phyloP scores from a whole-genome alignment of 2,888 invertebrate genomes.

The Celastrina argiolus region DNA sequence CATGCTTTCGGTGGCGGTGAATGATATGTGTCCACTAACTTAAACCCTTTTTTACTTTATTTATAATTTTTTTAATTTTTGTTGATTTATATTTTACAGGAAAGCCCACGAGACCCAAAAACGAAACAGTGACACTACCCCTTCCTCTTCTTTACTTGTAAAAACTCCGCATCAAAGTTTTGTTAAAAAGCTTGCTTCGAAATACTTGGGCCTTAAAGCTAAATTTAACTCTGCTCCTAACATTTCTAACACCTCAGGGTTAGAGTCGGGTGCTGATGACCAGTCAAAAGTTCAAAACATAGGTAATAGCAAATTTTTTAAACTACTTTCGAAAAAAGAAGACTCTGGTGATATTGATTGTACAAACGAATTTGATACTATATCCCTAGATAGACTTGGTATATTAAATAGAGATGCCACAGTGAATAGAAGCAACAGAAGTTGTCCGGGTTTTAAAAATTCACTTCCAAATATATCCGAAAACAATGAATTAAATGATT shows the following conservation, averaged over 20 bases:
- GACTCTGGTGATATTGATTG: constrained; percentile 67
- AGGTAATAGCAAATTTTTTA: constrained; percentile 73
- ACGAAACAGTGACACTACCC: constrained; percentile 63
- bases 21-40: constrained; percentile 15
- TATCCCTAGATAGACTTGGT: constrained; percentile 65
- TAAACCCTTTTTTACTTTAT: constrained; percentile 40
- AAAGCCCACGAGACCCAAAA: constrained; percentile 71
- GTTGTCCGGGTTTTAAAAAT: constrained; percentile 70
- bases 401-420: constrained; percentile 65
- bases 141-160: constrained; percentile 67
- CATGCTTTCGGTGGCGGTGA: constrained; percentile 43
- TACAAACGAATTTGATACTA: constrained; percentile 71
- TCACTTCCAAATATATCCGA: constrained; percentile 71
- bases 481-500: constrained; percentile 64
- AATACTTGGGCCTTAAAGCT: constrained; percentile 72
- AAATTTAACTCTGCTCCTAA: constrained; percentile 74
- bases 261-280: constrained; percentile 56
- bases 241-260: constrained; percentile 58
- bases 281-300: constrained; percentile 50
- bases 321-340: constrained; percentile 67
- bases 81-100: constrained; percentile 74
- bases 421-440: constrained; percentile 68
- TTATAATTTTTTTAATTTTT: constrained; percentile 42
- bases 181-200: constrained; percentile 75
- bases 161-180: constrained; percentile 69